Evolutionary conservation across 1,140 invertebrate genomes (phyloP).

Genomic region (Zaprionus vittiger): DNA sequence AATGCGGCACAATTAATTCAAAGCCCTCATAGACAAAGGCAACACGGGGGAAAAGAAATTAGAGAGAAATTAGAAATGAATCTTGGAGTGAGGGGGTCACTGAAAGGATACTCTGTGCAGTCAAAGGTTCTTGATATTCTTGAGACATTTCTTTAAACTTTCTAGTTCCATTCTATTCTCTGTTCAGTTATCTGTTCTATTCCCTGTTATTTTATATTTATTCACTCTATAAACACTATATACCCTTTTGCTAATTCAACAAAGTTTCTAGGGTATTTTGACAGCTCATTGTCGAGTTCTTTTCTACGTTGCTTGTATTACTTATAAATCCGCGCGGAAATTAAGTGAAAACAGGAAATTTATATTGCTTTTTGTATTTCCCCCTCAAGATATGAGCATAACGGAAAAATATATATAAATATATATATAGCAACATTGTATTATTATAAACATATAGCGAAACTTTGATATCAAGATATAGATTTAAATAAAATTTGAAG

Average conservation of each 20-base stretch:
- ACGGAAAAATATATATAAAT: neutral
- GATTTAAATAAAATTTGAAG: neutral
- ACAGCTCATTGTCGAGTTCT: conserved; percentile 6
- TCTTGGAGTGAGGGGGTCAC: neutral
- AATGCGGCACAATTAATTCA: conserved; percentile 47
- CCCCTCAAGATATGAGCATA: neutral
- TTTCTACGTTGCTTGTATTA: conserved; percentile 26
- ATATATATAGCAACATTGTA: neutral
- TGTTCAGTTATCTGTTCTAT: too few species aligned
- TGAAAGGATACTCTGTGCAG: conserved; percentile 9
- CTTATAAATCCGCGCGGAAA: conserved; percentile 38
- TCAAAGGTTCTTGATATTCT: neutral
- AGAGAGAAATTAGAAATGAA: neutral
- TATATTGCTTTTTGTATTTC: conserved; percentile 4
- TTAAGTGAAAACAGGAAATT: conserved; percentile 50
- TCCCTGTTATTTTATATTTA: too few species aligned
- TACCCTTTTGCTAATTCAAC: neutral
- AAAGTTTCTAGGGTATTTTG: neutral
- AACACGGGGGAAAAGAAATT: conserved; percentile 8
- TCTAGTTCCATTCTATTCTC: too few species aligned
- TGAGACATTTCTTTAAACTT: neutral
- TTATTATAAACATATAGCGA: neutral
- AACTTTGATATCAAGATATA: neutral
- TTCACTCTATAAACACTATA: too few species aligned
- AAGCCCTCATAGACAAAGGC: conserved; percentile 37